A percentile compares a stretch with the other conserved stretches of the same genome.
Conservation (phyloP, 1,140 invertebrate species). For the Drosophila arizonae region DNA sequence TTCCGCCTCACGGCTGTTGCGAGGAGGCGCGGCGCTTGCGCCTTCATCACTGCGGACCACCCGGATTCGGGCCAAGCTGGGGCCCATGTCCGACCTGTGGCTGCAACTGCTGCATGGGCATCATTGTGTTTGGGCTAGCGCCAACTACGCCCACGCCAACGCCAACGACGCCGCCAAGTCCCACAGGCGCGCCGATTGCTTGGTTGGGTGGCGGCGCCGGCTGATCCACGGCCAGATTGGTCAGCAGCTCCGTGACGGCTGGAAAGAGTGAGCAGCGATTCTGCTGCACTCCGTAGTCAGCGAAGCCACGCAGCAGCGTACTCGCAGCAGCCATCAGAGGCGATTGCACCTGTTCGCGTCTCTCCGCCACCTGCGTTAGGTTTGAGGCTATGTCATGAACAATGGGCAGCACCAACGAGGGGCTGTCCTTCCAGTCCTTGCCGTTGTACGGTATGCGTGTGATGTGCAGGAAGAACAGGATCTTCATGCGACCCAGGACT, state of each 20-base stretch:
- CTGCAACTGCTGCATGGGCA: constrained; percentile 83
- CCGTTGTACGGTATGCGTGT: constrained; percentile 87
- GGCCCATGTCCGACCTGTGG: constrained; percentile 72
- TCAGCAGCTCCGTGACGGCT: constrained; percentile 92
- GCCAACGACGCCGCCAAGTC: constrained; percentile 45
- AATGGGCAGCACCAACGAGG: constrained; percentile 92
- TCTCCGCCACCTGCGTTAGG: constrained; percentile 92
- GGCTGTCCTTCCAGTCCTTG: constrained; percentile 87
- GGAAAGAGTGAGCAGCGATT: constrained; percentile 94
- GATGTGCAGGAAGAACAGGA: constrained; percentile 95
- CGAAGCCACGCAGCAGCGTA: constrained; percentile 87
- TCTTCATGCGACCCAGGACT: constrained; percentile 91
- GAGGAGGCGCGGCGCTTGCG: constrained; percentile 80
- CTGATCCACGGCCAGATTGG: constrained; percentile 90
- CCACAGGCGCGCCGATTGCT: constrained; percentile 66
- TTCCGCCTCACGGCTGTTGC: constrained; percentile 55
- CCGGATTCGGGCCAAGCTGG: constrained; percentile 68
- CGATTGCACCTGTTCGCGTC: constrained; percentile 86
- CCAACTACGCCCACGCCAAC: constrained; percentile 73
- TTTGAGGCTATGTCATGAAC: constrained; percentile 94
- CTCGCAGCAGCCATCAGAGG: constrained; percentile 87
- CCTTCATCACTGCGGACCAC: constrained; percentile 82
- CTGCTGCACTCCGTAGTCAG: constrained; percentile 85
- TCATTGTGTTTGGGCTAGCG: constrained; percentile 85
- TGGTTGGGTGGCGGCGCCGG: constrained; percentile 83